phyloP scores from a whole-genome alignment of 1,140 invertebrate genomes.

The Prorops nasuta region DNA sequence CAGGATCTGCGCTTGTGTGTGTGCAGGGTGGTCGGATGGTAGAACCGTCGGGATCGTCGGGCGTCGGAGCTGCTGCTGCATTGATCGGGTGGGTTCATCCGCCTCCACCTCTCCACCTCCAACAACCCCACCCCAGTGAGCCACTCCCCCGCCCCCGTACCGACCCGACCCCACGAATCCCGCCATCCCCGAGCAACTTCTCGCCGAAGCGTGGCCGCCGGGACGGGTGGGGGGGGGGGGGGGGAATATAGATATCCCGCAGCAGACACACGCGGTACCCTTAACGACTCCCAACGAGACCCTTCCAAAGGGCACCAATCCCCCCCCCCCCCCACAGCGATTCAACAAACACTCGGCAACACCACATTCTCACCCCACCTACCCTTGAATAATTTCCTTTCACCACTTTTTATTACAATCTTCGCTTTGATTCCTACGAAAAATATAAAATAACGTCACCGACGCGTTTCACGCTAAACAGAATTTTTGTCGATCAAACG shows the following conservation, averaged over 20 bases:
- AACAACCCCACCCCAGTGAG: background rate
- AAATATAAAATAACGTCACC: too few species aligned
- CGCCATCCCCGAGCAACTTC: background rate
- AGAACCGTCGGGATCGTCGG: slow-evolving; percentile 36
- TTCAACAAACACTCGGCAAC: too few species aligned
- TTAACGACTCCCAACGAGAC: too few species aligned
- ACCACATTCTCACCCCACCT: too few species aligned
- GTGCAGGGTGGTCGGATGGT: slow-evolving; percentile 13
- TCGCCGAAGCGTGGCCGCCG: slow-evolving; percentile 15
- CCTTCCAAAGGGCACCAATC: too few species aligned
- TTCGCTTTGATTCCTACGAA: too few species aligned
- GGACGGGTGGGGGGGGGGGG: slow-evolving; percentile 11
- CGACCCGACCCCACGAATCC: slow-evolving; percentile 1
- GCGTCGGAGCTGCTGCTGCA: slow-evolving; percentile 47
- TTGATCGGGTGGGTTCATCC: slow-evolving; percentile 50
- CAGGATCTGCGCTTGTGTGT: too few species aligned
- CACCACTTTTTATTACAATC: too few species aligned
- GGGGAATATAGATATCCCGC: slow-evolving; percentile 31
- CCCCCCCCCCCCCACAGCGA: too few species aligned
- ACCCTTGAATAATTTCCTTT: too few species aligned
- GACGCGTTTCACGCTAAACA: too few species aligned
- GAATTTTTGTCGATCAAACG: too few species aligned
- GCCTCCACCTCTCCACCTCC: slow-evolving; percentile 23
- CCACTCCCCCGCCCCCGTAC: slow-evolving; percentile 8
- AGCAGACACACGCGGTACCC: slow-evolving; percentile 35